These are phyloP conservation scores for Hypena proboscidalis DNA, from an alignment of 2,888 invertebrate species.

Conservation along the genomic window DNA sequence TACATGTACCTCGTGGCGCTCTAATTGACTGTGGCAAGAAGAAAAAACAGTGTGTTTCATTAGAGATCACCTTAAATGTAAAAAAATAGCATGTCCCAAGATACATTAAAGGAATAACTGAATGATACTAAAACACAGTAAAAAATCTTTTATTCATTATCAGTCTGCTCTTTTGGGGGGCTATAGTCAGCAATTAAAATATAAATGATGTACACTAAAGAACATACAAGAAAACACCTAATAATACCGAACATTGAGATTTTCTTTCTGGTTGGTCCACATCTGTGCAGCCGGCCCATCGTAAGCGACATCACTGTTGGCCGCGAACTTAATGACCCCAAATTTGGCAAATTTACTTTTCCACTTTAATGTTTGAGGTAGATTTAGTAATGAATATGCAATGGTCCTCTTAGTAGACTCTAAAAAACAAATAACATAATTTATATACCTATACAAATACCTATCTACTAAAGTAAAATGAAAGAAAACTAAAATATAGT, in stretches of 20 bases:
- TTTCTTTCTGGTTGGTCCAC: constrained; percentile 77
- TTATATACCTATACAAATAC: no score
- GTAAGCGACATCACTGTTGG: constrained; percentile 75
- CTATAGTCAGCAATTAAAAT: constrained; percentile 76
- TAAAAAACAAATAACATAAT: constrained; percentile 51
- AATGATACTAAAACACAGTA: no score
- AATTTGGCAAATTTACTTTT: constrained; percentile 76
- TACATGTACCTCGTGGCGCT: constrained; percentile 60
- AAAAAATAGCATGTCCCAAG: constrained; percentile 3
- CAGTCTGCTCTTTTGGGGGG: no score
- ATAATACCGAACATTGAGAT: constrained; percentile 84
- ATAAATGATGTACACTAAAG: constrained; percentile 74
- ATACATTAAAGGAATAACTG: constrained; percentile 14
- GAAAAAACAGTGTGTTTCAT: constrained; percentile 53
- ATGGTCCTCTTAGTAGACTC: constrained; percentile 70
- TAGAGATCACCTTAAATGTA: constrained; percentile 58
- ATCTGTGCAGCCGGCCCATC: constrained; percentile 80
- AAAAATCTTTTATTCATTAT: constrained; percentile 41
- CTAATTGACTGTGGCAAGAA: constrained; percentile 57
- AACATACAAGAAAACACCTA: constrained; percentile 70
- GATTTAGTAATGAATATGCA: constrained; percentile 66
- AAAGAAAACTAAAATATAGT: no score
- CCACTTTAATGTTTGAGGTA: constrained; percentile 67
- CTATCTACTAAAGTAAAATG: no score
- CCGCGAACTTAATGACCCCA: constrained; percentile 77